Evolutionary conservation across 2,888 invertebrate species (phyloP).

Genomic region (Unio delphinus): DNA sequence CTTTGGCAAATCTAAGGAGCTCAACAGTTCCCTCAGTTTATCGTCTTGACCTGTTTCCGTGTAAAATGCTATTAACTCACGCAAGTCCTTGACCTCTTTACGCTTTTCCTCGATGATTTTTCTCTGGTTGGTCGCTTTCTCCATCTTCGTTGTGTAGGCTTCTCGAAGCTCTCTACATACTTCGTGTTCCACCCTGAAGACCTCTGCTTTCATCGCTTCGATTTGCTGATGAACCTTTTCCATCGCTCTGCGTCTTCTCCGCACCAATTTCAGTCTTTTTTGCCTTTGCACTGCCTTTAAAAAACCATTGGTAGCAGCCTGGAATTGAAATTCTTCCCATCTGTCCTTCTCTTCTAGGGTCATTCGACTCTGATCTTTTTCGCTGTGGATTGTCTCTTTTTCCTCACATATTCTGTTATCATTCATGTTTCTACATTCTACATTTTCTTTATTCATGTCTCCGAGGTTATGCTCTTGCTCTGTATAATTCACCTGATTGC

Average conservation of each 20-base stretch:
- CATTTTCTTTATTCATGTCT: neutral
- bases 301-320: conserved; percentile 25
- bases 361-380: neutral
- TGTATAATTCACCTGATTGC: neutral
- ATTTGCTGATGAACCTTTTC: conserved; percentile 18
- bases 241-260: conserved; percentile 26
- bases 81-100: conserved; percentile 16
- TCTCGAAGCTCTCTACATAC: conserved; percentile 28
- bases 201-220: conserved; percentile 22
- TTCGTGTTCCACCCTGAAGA: conserved; percentile 27
- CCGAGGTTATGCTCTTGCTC: neutral
- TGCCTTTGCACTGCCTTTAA: conserved; percentile 20
- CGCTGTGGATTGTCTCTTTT: neutral
- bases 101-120: conserved; percentile 24
- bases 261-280: conserved; percentile 17
- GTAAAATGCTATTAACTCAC: conserved; percentile 20
- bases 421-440: neutral
- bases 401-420: neutral
- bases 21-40: conserved; percentile 27
- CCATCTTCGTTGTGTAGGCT: conserved; percentile 29
- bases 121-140: conserved; percentile 26
- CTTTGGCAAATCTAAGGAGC: conserved; percentile 16
- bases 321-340: neutral
- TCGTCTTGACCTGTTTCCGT: conserved; percentile 30
- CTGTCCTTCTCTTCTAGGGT: neutral